Conservation (phyloP, 1,140 invertebrate species). For the Panagrolaimus sp. region DNA sequence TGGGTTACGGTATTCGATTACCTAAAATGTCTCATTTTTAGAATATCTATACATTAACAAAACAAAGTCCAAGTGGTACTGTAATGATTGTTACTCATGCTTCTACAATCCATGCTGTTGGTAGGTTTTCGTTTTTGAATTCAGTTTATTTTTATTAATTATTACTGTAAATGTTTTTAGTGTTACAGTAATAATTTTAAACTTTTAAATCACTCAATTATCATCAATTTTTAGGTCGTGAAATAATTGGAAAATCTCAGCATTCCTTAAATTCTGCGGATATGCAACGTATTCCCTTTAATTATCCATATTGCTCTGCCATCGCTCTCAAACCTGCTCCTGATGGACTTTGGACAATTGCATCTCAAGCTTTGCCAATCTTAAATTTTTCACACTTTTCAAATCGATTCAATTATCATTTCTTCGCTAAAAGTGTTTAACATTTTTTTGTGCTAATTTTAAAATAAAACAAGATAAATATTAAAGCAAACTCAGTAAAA, state of each 20-base stretch:
- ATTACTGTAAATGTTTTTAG: no score
- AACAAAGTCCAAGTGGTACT: not conserved
- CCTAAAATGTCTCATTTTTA: not conserved
- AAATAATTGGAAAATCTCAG: not conserved
- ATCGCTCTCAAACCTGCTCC: not conserved
- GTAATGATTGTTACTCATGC: not conserved
- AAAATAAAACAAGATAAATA: no score
- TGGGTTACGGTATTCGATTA: not conserved
- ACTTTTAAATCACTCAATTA: no score
- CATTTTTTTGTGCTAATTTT: no score
- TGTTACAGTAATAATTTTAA: no score
- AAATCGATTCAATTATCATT: constrained; percentile 11
- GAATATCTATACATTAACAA: not conserved
- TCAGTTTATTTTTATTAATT: no score
- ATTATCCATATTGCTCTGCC: constrained; percentile 8
- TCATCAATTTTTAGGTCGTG: not conserved
- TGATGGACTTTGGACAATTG: constrained; percentile 2
- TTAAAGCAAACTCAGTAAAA: no score
- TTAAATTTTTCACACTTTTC: not conserved
- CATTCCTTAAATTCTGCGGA: not conserved
- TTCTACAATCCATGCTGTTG: constrained; percentile 1
- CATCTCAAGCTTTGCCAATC: not conserved
- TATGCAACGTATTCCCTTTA: constrained; percentile 1
- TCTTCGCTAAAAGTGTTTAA: not conserved
- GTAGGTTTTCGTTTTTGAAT: not conserved